These are phyloP conservation scores for Rhagonycha lutea DNA, from an alignment of 2,888 invertebrate species.

Conservation along the genomic window DNA sequence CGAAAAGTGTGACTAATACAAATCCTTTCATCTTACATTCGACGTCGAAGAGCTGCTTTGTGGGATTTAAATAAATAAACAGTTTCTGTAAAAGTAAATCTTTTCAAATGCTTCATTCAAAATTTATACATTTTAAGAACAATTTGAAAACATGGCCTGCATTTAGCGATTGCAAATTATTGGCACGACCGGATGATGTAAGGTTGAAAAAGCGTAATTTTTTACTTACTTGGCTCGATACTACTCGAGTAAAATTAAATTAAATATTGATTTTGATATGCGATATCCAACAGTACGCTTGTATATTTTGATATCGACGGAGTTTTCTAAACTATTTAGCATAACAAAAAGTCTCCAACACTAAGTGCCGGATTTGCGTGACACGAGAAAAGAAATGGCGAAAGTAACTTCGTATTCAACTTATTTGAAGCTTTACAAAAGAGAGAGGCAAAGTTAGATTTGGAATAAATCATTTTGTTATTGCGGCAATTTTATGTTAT, in stretches of 20 bases:
- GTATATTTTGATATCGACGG: conserved; percentile 12
- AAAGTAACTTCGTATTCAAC: conserved; percentile 13
- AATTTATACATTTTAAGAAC: conserved; percentile 1
- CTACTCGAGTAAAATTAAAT: background rate
- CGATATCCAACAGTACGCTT: background rate
- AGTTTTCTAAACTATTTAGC: conserved; percentile 22
- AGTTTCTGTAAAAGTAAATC: conserved; percentile 41
- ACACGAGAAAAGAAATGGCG: conserved; percentile 21
- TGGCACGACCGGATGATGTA: background rate
- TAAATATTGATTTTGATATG: background rate
- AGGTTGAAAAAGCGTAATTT: background rate
- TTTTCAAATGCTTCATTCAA: conserved; percentile 22
- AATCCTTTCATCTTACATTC: conserved; percentile 44
- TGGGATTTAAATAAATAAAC: conserved; percentile 46
- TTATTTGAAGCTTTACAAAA: conserved; percentile 8
- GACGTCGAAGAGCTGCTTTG: conserved; percentile 43
- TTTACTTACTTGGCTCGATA: background rate
- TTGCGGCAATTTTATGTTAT: background rate
- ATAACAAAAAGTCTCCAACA: conserved; percentile 22
- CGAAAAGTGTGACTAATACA: conserved; percentile 36
- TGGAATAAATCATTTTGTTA: background rate
- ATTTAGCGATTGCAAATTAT: background rate
- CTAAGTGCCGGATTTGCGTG: conserved; percentile 22
- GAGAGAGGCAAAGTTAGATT: background rate
- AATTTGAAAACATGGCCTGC: background rate